These are phyloP conservation scores for Pachymerium ferrugineum DNA, from an alignment of 2,888 invertebrate genomes.

Conservation along the genomic window DNA sequence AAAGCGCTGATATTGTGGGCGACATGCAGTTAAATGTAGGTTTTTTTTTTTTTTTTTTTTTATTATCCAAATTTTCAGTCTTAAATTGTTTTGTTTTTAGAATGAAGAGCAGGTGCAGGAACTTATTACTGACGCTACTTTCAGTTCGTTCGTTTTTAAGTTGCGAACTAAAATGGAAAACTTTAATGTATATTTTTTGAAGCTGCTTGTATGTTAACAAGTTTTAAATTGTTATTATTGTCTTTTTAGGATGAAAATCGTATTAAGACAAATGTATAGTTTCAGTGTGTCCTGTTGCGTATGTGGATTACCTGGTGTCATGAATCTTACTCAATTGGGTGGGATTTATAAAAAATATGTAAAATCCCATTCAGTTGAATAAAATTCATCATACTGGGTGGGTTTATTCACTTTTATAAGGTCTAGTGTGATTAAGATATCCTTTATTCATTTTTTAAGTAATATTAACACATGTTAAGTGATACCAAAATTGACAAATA, in stretches of 20 bases:
- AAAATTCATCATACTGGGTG: no score
- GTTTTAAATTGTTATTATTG: constrained; percentile 1
- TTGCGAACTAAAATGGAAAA: constrained; percentile 83
- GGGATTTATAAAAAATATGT: no score
- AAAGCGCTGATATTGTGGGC: constrained; percentile 65
- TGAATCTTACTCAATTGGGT: no score
- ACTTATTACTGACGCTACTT: constrained; percentile 67
- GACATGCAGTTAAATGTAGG: constrained; percentile 43
- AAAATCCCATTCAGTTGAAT: no score
- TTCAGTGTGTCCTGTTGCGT: constrained; percentile 65
- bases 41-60: neutral
- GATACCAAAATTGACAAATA: no score
- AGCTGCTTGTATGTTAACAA: neutral
- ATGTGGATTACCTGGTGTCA: constrained; percentile 63
- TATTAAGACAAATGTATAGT: constrained; percentile 66
- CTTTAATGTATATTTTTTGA: constrained; percentile 70
- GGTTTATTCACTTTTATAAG: no score
- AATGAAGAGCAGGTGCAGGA: constrained; percentile 62
- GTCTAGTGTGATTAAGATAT: no score
- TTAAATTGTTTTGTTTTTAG: constrained; percentile 38
- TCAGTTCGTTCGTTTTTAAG: constrained; percentile 74
- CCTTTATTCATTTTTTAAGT: no score
- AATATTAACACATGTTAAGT: no score
- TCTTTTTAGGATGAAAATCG: constrained; percentile 68
- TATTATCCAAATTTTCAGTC: neutral